These are phyloP conservation scores for Symphodus melops DNA, from an alignment of 2,113 vertebrate genomes.

Conservation along the genomic window DNA sequence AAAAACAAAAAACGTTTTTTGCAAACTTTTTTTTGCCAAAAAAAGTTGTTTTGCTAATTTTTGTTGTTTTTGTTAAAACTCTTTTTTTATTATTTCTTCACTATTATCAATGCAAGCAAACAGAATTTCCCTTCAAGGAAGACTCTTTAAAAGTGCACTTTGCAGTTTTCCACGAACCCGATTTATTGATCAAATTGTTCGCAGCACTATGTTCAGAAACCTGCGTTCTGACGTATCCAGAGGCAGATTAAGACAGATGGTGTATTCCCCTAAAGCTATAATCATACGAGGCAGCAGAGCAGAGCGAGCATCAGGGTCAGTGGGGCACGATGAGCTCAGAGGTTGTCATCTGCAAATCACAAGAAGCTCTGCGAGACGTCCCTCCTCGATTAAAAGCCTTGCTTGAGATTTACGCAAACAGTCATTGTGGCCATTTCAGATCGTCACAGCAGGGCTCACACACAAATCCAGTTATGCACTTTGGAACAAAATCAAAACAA, in stretches of 20 bases:
- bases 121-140: no score
- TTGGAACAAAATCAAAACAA: neutral
- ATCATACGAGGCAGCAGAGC: conserved; percentile 51
- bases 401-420: neutral
- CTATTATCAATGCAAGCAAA: no score
- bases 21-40: no score
- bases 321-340: conserved; percentile 53
- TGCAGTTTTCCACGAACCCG: no score
- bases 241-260: conserved; percentile 33
- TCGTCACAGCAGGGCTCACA: neutral
- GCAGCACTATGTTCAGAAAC: neutral
- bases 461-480: neutral
- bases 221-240: neutral
- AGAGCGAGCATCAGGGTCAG: conserved; percentile 56
- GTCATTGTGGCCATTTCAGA: neutral
- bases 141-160: no score
- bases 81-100: no score
- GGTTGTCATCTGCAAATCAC: conserved; percentile 42
- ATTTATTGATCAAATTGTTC: no score
- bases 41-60: no score
- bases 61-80: no score
- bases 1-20: no score
- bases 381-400: conserved; percentile 1
- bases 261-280: conserved; percentile 14
- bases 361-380: conserved; percentile 27